Conservation (phyloP, 1,140 invertebrate species). For the Steinernema khuongi region DNA sequence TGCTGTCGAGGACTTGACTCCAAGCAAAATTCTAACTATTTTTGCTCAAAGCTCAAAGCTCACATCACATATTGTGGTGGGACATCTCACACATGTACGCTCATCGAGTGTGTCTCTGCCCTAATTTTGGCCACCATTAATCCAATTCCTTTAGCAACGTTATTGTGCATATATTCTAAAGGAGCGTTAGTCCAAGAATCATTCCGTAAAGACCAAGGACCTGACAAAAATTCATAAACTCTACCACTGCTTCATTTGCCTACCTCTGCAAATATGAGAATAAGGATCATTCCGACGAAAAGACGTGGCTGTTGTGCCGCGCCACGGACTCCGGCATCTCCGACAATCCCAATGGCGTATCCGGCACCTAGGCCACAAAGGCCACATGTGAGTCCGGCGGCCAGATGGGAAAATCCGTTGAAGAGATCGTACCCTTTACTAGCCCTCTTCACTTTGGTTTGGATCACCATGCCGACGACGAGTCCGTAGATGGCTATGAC, state of each 20-base stretch:
- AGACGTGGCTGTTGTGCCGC: constrained; percentile 96
- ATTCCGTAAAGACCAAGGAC: not conserved
- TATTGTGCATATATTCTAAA: no score
- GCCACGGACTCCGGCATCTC: constrained; percentile 90
- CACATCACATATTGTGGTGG: constrained; percentile 18
- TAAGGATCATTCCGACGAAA: constrained; percentile 99
- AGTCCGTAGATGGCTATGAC: not conserved
- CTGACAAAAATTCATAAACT: not conserved
- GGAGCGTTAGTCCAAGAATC: not conserved
- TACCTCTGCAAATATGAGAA: constrained; percentile 99
- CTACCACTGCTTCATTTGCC: not conserved
- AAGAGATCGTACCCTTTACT: constrained; percentile 70
- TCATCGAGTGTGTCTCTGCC: no score
- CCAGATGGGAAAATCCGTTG: constrained; percentile 92
- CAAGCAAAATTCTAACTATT: no score
- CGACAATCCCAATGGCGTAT: no score
- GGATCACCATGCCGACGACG: constrained; percentile 27
- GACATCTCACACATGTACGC: no score
- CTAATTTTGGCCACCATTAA: no score
- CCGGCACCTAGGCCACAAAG: no score
- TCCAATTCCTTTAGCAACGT: not conserved
- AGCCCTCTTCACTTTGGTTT: constrained; percentile 53
- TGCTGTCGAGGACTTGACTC: no score
- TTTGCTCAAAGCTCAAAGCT: no score
- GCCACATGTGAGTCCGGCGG: constrained; percentile 92